Conservation (phyloP, 2,113 vertebrate species). For the Urocolius indicus region DNA sequence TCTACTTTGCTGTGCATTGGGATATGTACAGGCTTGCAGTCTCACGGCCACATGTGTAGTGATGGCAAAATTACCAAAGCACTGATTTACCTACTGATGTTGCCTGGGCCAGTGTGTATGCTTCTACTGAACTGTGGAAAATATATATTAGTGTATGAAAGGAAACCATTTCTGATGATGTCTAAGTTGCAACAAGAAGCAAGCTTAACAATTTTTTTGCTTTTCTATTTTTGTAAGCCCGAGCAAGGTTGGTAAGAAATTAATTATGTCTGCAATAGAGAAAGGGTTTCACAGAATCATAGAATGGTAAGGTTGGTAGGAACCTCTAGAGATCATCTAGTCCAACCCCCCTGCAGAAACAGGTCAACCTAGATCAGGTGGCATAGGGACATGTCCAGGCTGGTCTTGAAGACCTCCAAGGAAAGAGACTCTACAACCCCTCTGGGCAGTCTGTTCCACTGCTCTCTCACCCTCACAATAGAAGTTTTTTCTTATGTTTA, state of each 20-base stretch:
- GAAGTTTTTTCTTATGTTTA: too few relatives aligned
- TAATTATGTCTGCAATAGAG: neutral
- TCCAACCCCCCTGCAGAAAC: too few relatives aligned
- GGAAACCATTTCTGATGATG: neutral
- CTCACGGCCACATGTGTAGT: neutral
- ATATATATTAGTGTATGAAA: neutral
- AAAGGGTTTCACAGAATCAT: neutral
- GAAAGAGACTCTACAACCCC: too few relatives aligned
- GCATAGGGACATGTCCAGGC: too few relatives aligned
- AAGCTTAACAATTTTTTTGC: neutral
- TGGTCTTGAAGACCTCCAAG: too few relatives aligned
- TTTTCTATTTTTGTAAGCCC: neutral
- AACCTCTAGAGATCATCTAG: too few relatives aligned
- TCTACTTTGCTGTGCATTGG: neutral
- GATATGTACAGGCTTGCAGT: neutral
- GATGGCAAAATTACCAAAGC: neutral
- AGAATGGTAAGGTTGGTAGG: too few relatives aligned
- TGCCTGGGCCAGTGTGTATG: neutral
- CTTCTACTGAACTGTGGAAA: slow-evolving; percentile 1
- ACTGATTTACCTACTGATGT: neutral
- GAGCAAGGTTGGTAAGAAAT: slow-evolving; percentile 15
- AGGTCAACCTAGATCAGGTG: too few relatives aligned
- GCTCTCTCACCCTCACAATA: too few relatives aligned
- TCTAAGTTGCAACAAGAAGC: neutral
- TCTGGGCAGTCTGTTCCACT: too few relatives aligned